Conservation (phyloP, 1,140 invertebrate genomes). For the Eupristina koningsbergeri region DNA sequence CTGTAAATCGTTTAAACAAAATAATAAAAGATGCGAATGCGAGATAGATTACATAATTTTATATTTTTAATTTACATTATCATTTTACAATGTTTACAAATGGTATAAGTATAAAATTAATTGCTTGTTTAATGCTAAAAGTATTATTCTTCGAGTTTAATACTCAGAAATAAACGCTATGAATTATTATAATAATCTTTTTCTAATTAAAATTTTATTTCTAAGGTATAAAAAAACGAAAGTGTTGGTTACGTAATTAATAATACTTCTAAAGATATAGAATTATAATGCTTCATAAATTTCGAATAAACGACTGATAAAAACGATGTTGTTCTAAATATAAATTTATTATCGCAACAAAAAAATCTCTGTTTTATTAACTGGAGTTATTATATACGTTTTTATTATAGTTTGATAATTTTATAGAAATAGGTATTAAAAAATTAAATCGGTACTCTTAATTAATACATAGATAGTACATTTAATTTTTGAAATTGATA, state of each 20-base stretch:
- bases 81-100: conserved; percentile 17
- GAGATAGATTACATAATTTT: conserved; percentile 8
- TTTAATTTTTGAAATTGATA: no score
- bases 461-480: background rate
- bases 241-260: conserved; percentile 20
- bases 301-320: conserved; percentile 13
- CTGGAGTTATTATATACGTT: background rate
- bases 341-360: background rate
- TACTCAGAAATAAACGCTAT: background rate
- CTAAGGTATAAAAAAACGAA: background rate
- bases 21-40: conserved; percentile 14
- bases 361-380: background rate
- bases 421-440: background rate
- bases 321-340: background rate
- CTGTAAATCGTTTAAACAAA: conserved; percentile 9
- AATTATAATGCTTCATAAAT: conserved; percentile 15
- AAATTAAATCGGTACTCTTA: background rate
- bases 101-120: conserved; percentile 6
- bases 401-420: background rate
- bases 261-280: conserved; percentile 1
- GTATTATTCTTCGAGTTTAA: background rate
- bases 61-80: conserved; percentile 25
- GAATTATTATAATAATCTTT: conserved; percentile 21
- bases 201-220: conserved; percentile 25
- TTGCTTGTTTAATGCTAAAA: conserved; percentile 3